Evolutionary conservation across 2,797 vertebrate genomes (phyloP).

Genomic region (Peromyscus attwateri): DNA sequence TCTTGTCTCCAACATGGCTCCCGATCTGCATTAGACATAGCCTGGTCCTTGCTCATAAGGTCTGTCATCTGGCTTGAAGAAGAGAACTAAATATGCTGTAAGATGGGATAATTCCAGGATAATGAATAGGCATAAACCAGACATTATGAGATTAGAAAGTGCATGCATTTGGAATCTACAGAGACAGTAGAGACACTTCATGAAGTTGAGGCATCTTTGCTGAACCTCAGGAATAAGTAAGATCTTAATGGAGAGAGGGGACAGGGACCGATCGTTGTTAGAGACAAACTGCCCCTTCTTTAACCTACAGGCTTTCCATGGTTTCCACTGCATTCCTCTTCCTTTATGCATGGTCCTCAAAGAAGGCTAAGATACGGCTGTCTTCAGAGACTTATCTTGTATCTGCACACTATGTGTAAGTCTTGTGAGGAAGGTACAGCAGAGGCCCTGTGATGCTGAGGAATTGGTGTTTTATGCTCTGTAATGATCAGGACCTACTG

Average conservation of each 20-base stretch:
- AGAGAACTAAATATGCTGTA: not conserved
- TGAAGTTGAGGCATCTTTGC: not conserved
- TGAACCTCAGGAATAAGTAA: not conserved
- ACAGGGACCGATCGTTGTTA: not conserved
- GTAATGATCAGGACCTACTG: not conserved
- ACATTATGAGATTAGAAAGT: not conserved
- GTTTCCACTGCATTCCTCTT: not conserved
- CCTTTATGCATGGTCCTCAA: not conserved
- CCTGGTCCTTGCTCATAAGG: not conserved
- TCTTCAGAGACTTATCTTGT: not conserved
- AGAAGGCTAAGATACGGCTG: not conserved
- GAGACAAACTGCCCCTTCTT: not conserved
- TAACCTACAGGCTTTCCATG: not conserved
- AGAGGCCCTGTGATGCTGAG: too few relatives aligned
- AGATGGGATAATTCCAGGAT: not conserved
- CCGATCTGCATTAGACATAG: not conserved
- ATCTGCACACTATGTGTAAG: rapidly evolving
- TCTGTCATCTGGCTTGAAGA: not conserved
- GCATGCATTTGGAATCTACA: not conserved
- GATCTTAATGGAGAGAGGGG: not conserved
- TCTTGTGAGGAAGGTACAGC: not conserved
- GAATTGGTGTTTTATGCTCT: not conserved
- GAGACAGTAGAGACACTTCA: not conserved
- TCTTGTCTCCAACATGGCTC: not conserved
- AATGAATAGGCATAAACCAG: not conserved